A percentile compares a stretch with the other conserved stretches of the same genome.
Conservation (phyloP, 2,797 vertebrate genomes). For the Buphagus erythrorhynchus region DNA sequence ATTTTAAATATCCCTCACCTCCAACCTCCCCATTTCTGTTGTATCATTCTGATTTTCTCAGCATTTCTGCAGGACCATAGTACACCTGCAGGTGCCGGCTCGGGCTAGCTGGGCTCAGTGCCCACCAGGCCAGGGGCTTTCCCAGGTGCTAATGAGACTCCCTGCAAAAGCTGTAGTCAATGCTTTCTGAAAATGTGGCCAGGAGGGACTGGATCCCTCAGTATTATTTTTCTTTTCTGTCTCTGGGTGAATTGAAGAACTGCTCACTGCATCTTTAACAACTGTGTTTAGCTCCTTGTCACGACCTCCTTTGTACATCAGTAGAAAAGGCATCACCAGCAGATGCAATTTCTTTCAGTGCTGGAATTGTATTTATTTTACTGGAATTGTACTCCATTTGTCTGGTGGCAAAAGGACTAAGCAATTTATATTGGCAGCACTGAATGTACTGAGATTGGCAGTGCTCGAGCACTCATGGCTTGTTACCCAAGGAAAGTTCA, state of each 20-base stretch:
- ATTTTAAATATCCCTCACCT: background rate
- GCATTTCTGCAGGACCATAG: background rate
- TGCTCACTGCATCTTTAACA: background rate
- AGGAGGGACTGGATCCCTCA: background rate
- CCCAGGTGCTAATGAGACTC: background rate
- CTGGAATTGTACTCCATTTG: constrained; percentile 40
- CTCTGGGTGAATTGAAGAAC: background rate
- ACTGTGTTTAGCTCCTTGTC: constrained; percentile 34
- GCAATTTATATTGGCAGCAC: constrained; percentile 45
- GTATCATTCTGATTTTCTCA: background rate
- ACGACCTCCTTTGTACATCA: background rate
- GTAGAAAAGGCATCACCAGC: constrained; percentile 22
- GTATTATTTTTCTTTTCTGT: background rate
- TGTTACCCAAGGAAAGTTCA: constrained; percentile 41
- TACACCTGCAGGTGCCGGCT: background rate
- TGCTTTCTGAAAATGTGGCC: background rate
- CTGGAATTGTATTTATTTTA: constrained; percentile 51
- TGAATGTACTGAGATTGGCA: constrained; percentile 18
- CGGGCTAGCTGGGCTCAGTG: background rate
- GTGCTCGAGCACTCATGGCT: background rate
- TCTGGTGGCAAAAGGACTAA: constrained; percentile 21
- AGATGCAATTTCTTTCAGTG: constrained; percentile 39
- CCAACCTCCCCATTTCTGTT: background rate
- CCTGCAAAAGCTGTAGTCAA: background rate
- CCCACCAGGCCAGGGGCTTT: background rate